Evolutionary conservation across 2,113 vertebrate species (phyloP).

Genomic region (Podarcis raffonei): DNA sequence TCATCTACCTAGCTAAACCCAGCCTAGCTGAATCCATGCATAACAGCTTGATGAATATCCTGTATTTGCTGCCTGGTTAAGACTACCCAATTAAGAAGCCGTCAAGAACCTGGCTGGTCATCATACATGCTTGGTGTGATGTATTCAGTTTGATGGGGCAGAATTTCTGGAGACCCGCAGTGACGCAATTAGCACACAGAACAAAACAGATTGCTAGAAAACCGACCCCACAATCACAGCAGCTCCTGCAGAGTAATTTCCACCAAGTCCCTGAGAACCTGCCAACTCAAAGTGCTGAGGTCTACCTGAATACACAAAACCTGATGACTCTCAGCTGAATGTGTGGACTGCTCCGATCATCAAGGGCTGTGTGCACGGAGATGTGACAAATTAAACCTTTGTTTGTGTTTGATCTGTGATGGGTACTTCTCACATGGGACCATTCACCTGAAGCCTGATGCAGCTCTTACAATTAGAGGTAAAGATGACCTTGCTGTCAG

Average conservation of each 20-base stretch:
- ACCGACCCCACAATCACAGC: background rate
- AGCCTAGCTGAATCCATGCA: background rate
- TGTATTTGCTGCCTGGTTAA: background rate
- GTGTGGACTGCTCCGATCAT: background rate
- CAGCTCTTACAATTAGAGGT: background rate
- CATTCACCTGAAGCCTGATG: background rate
- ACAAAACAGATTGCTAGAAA: too few species aligned
- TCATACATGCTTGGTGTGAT: background rate
- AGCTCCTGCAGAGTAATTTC: background rate
- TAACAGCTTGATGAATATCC: background rate
- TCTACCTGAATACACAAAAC: background rate
- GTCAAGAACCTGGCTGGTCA: too few species aligned
- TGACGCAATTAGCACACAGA: background rate
- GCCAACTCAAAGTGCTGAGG: background rate
- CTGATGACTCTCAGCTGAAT: background rate
- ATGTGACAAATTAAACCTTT: background rate
- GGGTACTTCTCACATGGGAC: background rate
- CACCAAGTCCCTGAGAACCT: background rate
- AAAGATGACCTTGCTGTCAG: background rate
- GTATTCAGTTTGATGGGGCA: background rate
- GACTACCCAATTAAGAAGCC: background rate
- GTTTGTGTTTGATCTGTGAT: background rate
- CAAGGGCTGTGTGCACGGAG: background rate
- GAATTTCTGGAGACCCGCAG: background rate
- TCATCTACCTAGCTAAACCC: background rate